These are phyloP conservation scores for Xestia rhomboidea DNA, from an alignment of 2,888 invertebrate species.

Conservation along the genomic window DNA sequence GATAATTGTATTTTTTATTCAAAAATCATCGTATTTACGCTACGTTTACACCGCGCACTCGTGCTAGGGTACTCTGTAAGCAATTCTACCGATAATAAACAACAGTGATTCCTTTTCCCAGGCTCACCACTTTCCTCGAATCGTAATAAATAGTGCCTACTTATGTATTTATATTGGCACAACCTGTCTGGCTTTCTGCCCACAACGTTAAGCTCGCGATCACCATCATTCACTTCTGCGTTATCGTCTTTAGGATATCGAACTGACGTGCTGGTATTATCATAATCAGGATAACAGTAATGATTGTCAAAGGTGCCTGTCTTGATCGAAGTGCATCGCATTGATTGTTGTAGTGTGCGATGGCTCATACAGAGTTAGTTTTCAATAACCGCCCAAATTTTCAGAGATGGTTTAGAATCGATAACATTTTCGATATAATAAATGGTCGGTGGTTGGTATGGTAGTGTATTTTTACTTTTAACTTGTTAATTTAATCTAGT, in stretches of 20 bases:
- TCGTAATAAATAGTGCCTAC: constrained; percentile 26
- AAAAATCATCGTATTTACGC: too few species aligned
- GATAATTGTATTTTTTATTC: too few species aligned
- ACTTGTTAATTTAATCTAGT: too few species aligned
- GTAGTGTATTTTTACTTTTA: too few species aligned
- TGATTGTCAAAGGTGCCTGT: not conserved
- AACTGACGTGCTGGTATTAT: not conserved
- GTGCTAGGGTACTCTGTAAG: too few species aligned
- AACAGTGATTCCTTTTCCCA: constrained; percentile 15
- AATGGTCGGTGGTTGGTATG: too few species aligned
- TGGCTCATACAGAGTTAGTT: too few species aligned
- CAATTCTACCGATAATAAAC: not conserved
- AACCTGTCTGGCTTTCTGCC: constrained; percentile 43
- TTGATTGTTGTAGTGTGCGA: not conserved
- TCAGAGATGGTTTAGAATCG: too few species aligned
- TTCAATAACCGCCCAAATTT: too few species aligned
- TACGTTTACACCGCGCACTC: too few species aligned
- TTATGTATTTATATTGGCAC: constrained; percentile 20
- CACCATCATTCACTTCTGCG: not conserved
- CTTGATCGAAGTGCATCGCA: not conserved
- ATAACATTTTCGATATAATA: too few species aligned
- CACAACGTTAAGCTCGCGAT: constrained; percentile 21
- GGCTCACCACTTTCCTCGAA: constrained; percentile 32
- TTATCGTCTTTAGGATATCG: constrained; percentile 1
- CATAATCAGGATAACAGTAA: not conserved